These are phyloP conservation scores for Uromys caudimaculatus DNA, from an alignment of 2,797 vertebrate genomes.

Conservation along the genomic window DNA sequence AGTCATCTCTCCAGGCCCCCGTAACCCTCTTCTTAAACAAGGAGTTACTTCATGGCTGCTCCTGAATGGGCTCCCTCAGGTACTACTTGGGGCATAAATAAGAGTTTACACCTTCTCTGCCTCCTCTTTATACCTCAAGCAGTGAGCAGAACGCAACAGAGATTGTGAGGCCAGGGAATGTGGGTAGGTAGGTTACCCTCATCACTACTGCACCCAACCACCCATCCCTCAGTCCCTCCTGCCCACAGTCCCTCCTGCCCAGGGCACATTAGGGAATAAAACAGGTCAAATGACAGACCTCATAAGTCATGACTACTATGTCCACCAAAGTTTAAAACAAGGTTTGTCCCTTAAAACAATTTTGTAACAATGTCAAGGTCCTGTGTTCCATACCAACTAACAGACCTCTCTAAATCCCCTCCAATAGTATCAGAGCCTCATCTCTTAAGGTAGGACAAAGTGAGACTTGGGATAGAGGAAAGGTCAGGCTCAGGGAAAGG, in stretches of 20 bases:
- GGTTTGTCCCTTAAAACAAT: background rate
- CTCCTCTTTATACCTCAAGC: background rate
- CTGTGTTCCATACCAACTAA: background rate
- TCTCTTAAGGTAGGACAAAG: background rate
- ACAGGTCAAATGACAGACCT: slow-evolving; percentile 28
- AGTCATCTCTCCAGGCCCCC: too few relatives aligned
- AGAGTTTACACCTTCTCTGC: background rate
- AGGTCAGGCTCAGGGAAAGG: background rate
- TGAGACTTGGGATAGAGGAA: background rate
- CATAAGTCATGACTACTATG: background rate
- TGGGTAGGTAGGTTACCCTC: background rate
- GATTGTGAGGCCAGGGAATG: background rate
- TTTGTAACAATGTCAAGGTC: slow-evolving; percentile 2
- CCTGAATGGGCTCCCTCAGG: background rate
- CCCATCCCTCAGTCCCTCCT: background rate
- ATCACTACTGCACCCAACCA: background rate
- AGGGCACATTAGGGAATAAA: background rate
- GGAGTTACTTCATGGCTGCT: slow-evolving; percentile 18
- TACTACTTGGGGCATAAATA: background rate
- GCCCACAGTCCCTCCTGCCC: background rate
- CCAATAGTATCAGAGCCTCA: background rate
- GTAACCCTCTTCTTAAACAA: background rate
- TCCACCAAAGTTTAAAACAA: slow-evolving; percentile 28
- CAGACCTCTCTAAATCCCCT: background rate
- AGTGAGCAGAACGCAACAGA: background rate